Conservation (phyloP, 2,888 invertebrate genomes). For the Drosophila anomalata region DNA sequence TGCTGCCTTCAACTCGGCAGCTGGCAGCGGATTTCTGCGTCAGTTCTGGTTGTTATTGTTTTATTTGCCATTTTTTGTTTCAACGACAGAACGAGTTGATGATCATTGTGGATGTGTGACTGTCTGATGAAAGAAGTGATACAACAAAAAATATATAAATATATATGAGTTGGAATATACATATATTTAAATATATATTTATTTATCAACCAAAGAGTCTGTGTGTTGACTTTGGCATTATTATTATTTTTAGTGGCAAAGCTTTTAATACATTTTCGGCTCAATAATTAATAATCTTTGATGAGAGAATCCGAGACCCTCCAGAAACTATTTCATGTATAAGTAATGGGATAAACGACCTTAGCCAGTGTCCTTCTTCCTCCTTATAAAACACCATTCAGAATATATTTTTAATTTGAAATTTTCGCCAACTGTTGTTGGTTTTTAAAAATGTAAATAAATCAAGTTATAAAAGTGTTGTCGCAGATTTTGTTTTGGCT, state of each 20-base stretch:
- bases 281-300: conserved; percentile 31
- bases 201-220: background rate
- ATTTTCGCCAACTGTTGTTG: conserved; percentile 65
- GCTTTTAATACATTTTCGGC: conserved; percentile 44
- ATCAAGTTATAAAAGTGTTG: conserved; percentile 77
- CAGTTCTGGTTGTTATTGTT: conserved; percentile 47
- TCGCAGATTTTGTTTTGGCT: conserved; percentile 70
- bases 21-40: conserved; percentile 70
- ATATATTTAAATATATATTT: conserved; percentile 34
- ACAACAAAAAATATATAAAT: conserved; percentile 64
- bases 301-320: background rate
- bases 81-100: conserved; percentile 58
- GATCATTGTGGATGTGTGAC: conserved; percentile 24
- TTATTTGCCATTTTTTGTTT: conserved; percentile 29
- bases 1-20: conserved; percentile 69
- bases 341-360: conserved; percentile 21
- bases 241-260: conserved; percentile 42
- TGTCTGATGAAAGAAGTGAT: conserved; percentile 69
- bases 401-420: conserved; percentile 33
- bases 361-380: conserved; percentile 27
- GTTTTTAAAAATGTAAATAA: conserved; percentile 59
- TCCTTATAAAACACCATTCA: conserved; percentile 24
- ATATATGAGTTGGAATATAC: conserved; percentile 34
- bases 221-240: conserved; percentile 62
- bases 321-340: background rate